Conservation (phyloP, 2,888 invertebrate species). For the Drosophila phalerata region DNA sequence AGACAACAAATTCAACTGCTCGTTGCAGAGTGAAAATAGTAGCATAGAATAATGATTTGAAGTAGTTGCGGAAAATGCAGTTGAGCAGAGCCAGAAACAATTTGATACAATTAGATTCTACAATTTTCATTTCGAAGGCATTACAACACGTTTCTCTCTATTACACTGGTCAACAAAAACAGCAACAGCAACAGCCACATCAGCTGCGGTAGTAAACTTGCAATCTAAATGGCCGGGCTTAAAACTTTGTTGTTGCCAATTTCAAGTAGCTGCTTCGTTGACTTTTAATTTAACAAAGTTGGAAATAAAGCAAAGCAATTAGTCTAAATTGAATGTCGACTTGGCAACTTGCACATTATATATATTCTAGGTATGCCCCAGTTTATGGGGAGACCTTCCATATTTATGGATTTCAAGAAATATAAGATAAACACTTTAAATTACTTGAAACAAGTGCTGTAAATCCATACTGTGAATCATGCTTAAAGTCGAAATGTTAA, state of each 20-base stretch:
- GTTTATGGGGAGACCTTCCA: background rate
- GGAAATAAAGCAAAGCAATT: constrained; percentile 42
- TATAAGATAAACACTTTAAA: background rate
- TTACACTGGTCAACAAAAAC: constrained; percentile 28
- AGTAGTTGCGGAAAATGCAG: constrained; percentile 38
- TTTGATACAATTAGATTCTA: constrained; percentile 60
- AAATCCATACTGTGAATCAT: too few relatives aligned
- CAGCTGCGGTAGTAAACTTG: constrained; percentile 28
- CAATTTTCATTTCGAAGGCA: constrained; percentile 53
- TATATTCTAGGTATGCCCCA: background rate
- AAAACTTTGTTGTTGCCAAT: constrained; percentile 19
- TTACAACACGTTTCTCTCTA: constrained; percentile 36
- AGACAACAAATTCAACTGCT: too few relatives aligned
- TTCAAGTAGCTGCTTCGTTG: constrained; percentile 27
- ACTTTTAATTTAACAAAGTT: constrained; percentile 45
- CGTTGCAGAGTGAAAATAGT: constrained; percentile 3
- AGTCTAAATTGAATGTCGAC: constrained; percentile 29
- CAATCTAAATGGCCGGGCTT: constrained; percentile 22
- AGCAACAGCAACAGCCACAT: constrained; percentile 7
- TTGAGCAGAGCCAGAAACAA: constrained; percentile 47
- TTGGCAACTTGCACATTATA: constrained; percentile 8
- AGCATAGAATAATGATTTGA: constrained; percentile 38
- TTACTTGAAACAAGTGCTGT: too few relatives aligned
- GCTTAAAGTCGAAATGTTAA: too few relatives aligned
- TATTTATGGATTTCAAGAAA: background rate